These are phyloP conservation scores for Drosophila nr. medialis DNA, from an alignment of 2,888 invertebrate genomes.

Conservation along the genomic window DNA sequence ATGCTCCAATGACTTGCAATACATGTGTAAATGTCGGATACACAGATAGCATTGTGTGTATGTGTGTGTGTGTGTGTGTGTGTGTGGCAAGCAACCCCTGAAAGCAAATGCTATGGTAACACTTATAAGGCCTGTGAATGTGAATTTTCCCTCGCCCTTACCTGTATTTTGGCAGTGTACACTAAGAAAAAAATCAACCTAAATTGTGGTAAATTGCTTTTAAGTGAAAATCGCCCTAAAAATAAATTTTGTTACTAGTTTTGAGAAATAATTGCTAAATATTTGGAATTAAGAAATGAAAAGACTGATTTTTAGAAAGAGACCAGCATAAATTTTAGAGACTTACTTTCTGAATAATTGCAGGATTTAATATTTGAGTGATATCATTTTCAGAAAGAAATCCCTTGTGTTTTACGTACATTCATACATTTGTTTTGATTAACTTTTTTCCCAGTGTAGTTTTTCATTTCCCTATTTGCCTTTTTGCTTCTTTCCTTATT, in stretches of 20 bases:
- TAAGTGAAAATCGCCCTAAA: neutral
- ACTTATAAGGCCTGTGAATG: conserved; percentile 11
- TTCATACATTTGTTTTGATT: too few relatives aligned
- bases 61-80: neutral
- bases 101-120: conserved; percentile 52
- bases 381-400: neutral
- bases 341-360: neutral
- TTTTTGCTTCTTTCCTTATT: conserved; percentile 17
- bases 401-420: too few relatives aligned
- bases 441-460: neutral
- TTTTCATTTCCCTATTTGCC: neutral
- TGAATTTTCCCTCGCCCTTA: neutral
- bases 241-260: neutral
- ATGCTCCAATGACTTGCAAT: conserved; percentile 65
- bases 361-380: neutral
- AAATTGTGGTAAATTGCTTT: neutral
- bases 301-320: neutral
- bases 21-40: conserved; percentile 57
- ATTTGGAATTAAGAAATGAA: neutral
- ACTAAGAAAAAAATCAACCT: neutral
- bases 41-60: conserved; percentile 7
- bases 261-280: neutral
- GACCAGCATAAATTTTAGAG: neutral
- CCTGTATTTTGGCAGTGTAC: conserved; percentile 8
- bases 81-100: conserved; percentile 38